Conservation (phyloP, 2,797 vertebrate genomes). For the Syndactyla subalaris region DNA sequence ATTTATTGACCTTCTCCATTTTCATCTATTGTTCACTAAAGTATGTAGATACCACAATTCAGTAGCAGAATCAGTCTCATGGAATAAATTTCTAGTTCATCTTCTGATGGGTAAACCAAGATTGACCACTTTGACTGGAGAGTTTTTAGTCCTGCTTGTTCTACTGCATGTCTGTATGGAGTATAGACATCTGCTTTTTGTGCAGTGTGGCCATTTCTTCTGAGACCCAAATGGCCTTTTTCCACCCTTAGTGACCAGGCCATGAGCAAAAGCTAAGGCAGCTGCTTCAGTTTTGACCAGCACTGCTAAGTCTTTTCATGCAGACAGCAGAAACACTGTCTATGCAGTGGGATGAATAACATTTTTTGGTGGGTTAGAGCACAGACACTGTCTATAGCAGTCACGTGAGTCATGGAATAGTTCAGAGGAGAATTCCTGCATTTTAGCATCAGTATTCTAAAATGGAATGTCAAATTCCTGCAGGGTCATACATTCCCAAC, state of each 20-base stretch:
- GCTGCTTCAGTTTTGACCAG: background rate
- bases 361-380: background rate
- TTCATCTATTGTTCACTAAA: background rate
- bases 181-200: background rate
- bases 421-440: background rate
- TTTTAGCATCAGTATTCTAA: background rate
- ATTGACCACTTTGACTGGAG: background rate
- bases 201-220: background rate
- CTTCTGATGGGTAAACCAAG: background rate
- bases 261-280: background rate
- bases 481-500: background rate
- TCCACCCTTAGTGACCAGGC: background rate
- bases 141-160: background rate
- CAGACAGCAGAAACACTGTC: background rate
- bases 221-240: background rate
- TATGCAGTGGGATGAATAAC: background rate
- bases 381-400: background rate
- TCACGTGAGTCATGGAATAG: background rate
- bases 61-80: background rate
- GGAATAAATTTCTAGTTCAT: background rate
- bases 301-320: background rate
- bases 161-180: background rate
- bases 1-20: background rate
- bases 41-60: background rate
- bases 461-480: background rate